Evolutionary conservation across 2,113 vertebrate species (phyloP).

Genomic region (Cyprinodon tularosa): DNA sequence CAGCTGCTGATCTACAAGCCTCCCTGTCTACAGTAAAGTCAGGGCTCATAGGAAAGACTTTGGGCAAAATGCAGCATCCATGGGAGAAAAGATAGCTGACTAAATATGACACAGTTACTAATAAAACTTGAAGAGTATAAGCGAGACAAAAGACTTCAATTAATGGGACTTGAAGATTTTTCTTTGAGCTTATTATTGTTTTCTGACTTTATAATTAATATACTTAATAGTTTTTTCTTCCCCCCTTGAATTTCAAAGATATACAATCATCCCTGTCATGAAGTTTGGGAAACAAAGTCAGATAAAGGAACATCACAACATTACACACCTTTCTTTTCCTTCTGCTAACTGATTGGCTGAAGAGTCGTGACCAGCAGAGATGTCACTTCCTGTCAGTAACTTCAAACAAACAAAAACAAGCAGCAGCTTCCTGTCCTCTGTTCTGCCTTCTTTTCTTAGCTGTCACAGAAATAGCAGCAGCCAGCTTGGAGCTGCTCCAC

Average conservation of each 20-base stretch:
- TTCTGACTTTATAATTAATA: background rate
- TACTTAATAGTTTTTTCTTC: background rate
- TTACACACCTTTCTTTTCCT: background rate
- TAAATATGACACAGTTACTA: too few species aligned
- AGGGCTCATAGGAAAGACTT: too few species aligned
- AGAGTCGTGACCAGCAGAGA: conserved; percentile 42
- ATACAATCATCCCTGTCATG: background rate
- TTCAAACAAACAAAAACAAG: conserved; percentile 25
- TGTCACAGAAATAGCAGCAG: conserved; percentile 76
- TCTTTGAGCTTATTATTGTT: background rate
- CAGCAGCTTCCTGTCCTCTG: conserved; percentile 1
- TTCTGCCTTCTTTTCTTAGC: conserved; percentile 55
- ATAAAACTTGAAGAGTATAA: background rate
- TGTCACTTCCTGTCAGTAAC: conserved; percentile 49
- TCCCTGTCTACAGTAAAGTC: too few species aligned
- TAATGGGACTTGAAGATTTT: background rate
- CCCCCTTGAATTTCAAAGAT: background rate
- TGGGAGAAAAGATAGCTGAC: too few species aligned
- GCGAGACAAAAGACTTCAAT: background rate
- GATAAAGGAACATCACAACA: background rate
- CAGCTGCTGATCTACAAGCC: too few species aligned
- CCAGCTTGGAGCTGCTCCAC: conserved; percentile 10
- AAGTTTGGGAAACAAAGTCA: background rate
- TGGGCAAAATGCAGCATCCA: too few species aligned
- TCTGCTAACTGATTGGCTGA: conserved; percentile 18